These are phyloP conservation scores for Sebastes umbrosus DNA, from an alignment of 2,797 vertebrate genomes.

Conservation along the genomic window DNA sequence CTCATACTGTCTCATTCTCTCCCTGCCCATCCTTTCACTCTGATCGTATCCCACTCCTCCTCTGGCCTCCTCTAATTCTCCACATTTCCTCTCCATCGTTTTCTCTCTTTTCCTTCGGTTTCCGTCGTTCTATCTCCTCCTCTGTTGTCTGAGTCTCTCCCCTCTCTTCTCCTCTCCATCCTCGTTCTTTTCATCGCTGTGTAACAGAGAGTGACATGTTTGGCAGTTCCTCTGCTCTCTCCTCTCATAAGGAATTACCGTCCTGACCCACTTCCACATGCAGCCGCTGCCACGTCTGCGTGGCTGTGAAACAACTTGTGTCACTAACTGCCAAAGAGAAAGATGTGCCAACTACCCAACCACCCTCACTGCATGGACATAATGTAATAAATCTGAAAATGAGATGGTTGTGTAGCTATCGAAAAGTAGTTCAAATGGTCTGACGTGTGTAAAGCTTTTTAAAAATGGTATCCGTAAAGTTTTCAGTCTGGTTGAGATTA, in stretches of 20 bases:
- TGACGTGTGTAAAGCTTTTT: background rate
- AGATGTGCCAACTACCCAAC: background rate
- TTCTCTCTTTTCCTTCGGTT: background rate
- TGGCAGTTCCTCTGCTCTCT: constrained; percentile 51
- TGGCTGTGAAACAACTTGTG: constrained; percentile 28
- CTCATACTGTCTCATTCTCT: background rate
- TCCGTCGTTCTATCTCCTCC: background rate
- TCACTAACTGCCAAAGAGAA: constrained; percentile 1
- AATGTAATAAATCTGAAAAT: background rate
- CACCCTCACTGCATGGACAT: background rate
- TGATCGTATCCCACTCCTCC: constrained; percentile 22
- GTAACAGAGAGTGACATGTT: constrained; percentile 64
- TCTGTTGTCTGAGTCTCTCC: background rate
- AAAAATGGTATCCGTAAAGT: background rate
- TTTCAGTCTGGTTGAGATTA: background rate
- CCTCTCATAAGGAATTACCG: constrained; percentile 64
- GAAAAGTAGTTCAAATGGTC: background rate
- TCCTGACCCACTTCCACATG: constrained; percentile 66
- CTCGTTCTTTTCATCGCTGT: constrained; percentile 35
- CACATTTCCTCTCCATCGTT: background rate
- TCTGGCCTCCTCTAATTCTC: constrained; percentile 21
- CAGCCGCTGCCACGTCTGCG: constrained; percentile 35
- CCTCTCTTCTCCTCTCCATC: background rate
- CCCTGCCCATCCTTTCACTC: background rate
- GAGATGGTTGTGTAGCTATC: background rate